Conservation (phyloP, 2,113 vertebrate genomes). For the Sinosuthora webbiana region DNA sequence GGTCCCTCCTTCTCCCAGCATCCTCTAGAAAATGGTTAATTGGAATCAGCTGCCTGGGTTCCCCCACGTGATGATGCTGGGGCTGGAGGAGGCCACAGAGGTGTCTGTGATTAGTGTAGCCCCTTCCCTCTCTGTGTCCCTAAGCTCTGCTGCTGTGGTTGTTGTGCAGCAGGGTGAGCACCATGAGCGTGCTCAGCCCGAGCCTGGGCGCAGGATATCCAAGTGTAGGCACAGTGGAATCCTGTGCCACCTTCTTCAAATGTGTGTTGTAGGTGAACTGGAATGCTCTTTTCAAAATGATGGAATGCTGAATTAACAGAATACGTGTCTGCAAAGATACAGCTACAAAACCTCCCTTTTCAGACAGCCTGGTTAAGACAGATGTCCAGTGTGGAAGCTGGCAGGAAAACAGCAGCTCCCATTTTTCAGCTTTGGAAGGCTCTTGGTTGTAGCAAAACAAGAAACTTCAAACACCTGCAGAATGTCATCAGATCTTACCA, state of each 20-base stretch:
- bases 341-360: neutral
- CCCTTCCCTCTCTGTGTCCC: neutral
- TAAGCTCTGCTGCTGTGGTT: neutral
- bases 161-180: neutral
- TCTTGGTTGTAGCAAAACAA: neutral
- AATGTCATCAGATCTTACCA: neutral
- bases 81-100: neutral
- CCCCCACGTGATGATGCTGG: neutral
- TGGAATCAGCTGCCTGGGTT: slow-evolving; percentile 6
- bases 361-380: neutral
- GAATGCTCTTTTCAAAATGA: slow-evolving; percentile 9
- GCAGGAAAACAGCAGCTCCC: neutral
- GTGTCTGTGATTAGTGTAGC: neutral
- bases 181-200: neutral
- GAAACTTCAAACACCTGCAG: neutral
- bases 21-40: neutral
- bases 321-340: neutral
- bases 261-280: slow-evolving; percentile 21
- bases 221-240: neutral
- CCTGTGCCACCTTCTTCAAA: neutral
- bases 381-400: neutral
- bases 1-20: neutral
- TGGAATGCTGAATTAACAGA: neutral
- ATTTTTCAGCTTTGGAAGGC: neutral
- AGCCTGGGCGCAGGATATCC: neutral